Evolutionary conservation across 2,888 invertebrate species (phyloP).

Genomic region (Xestia xanthographa): DNA sequence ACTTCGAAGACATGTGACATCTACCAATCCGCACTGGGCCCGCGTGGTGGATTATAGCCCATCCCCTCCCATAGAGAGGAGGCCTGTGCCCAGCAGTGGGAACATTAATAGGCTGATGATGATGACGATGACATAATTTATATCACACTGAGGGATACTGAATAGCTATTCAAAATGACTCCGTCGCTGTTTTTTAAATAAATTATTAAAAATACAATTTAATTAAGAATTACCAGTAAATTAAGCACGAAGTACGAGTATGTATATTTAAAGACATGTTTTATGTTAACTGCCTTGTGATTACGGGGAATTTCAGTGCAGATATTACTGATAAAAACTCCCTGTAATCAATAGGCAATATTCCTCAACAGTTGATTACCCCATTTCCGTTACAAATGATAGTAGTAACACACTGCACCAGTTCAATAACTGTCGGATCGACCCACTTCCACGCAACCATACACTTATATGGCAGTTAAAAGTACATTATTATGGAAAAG

Average conservation of each 20-base stretch:
- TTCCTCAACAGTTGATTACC: not conserved
- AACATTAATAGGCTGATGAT: no score
- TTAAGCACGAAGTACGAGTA: not conserved
- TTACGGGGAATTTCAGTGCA: not conserved
- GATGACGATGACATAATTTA: no score
- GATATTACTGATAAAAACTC: not conserved
- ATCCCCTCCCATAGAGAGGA: no score
- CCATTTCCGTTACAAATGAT: slow-evolving; percentile 13
- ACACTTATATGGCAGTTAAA: not conserved
- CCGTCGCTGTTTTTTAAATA: not conserved
- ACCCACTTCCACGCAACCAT: not conserved
- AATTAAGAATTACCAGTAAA: not conserved
- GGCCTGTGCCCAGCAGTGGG: no score
- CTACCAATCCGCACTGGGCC: no score
- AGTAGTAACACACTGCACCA: slow-evolving; percentile 2
- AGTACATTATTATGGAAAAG: not conserved
- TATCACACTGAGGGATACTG: no score
- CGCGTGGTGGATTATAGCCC: no score
- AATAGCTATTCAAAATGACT: not conserved
- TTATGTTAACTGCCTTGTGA: not conserved
- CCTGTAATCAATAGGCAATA: not conserved
- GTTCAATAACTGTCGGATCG: not conserved
- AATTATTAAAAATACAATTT: not conserved
- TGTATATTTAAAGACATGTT: no score
- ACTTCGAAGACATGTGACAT: no score